phyloP scores from a whole-genome alignment of 2,113 vertebrate species.

The Pterocles orientalis region DNA sequence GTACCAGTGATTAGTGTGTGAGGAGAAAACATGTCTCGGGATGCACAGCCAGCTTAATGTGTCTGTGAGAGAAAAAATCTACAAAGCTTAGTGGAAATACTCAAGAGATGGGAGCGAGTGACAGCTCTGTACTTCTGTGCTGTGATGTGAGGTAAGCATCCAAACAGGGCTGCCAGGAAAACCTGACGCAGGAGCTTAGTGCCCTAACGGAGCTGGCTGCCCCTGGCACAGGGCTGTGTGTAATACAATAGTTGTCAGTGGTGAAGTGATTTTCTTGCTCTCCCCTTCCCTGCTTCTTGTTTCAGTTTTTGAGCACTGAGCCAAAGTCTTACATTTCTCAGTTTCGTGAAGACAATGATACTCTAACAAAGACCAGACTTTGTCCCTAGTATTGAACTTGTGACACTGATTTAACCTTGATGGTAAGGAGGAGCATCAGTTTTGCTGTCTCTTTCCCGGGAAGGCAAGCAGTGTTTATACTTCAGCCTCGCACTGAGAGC shows the following conservation, averaged over 20 bases:
- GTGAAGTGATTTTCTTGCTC: not conserved
- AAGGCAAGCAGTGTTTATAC: not conserved
- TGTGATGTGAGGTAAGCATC: not conserved
- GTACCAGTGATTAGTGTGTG: not conserved
- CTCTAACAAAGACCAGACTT: not conserved
- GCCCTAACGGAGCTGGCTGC: not conserved
- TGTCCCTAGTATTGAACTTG: not conserved
- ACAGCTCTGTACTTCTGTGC: not conserved
- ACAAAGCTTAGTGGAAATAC: not conserved
- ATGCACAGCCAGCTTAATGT: not conserved
- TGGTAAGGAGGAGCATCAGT: not conserved
- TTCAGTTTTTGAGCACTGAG: not conserved
- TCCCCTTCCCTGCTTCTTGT: not conserved
- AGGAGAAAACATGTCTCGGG: accelerated
- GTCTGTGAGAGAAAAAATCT: not conserved
- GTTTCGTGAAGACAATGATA: not conserved
- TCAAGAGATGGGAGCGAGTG: not conserved
- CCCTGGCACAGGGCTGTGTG: not conserved
- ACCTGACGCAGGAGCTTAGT: not conserved
- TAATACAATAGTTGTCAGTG: not conserved
- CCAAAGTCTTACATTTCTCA: not conserved
- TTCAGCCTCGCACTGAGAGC: not conserved
- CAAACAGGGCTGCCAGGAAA: not conserved
- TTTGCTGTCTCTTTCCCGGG: not conserved
- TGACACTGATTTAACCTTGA: not conserved